These are phyloP conservation scores for Coryphaenoides rupestris DNA, from an alignment of 2,113 vertebrate species.

Conservation along the genomic window DNA sequence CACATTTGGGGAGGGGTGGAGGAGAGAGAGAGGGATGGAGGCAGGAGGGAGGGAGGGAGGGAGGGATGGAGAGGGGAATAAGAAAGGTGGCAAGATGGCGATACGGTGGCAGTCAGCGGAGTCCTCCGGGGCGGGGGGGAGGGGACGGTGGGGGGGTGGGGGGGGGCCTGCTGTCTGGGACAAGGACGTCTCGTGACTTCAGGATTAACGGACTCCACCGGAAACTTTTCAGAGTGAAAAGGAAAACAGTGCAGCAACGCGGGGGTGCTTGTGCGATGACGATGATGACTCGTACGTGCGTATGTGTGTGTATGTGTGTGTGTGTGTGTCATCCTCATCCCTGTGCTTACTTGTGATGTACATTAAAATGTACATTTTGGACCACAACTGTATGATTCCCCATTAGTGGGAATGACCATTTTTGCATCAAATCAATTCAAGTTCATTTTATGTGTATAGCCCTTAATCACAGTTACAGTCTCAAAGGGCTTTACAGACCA, in stretches of 20 bases:
- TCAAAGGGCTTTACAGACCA: too few species aligned
- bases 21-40: neutral
- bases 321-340: neutral
- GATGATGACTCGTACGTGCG: neutral
- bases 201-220: constrained; percentile 61
- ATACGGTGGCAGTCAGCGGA: constrained; percentile 74
- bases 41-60: neutral
- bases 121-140: constrained; percentile 69
- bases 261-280: constrained; percentile 9
- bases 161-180: constrained; percentile 57
- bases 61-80: constrained; percentile 48
- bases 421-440: too few species aligned
- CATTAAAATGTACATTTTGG: neutral
- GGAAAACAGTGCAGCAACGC: constrained; percentile 37
- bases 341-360: too few species aligned
- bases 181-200: constrained; percentile 58
- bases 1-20: too few species aligned
- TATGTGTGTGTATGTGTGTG: neutral
- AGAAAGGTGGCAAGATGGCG: constrained; percentile 74
- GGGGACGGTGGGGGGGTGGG: constrained; percentile 44
- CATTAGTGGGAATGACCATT: too few species aligned
- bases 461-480: too few species aligned
- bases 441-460: too few species aligned
- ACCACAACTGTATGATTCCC: too few species aligned
- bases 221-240: constrained; percentile 62